Evolutionary conservation across 2,888 invertebrate species (phyloP).

Genomic region (Noctua janthina): DNA sequence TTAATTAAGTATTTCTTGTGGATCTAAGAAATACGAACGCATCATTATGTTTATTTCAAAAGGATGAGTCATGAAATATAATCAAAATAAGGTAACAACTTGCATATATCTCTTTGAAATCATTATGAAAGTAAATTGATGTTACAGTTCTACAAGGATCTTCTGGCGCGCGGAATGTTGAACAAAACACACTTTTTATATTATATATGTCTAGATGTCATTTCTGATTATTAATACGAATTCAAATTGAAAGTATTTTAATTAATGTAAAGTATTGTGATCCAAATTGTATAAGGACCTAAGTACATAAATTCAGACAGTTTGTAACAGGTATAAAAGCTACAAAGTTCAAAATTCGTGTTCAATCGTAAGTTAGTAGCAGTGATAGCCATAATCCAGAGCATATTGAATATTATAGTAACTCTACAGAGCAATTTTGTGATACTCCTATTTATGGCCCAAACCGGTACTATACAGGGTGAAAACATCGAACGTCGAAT

Average conservation of each 20-base stretch:
- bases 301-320: background rate
- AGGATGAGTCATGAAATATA: background rate
- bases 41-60: too few species aligned
- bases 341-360: constrained; percentile 22
- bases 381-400: constrained; percentile 32
- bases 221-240: background rate
- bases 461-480: background rate
- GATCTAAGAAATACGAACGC: background rate
- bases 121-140: background rate
- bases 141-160: background rate
- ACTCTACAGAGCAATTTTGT: constrained; percentile 33
- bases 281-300: background rate
- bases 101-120: background rate
- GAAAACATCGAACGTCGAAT: background rate
- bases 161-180: too few species aligned
- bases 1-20: background rate
- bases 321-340: background rate
- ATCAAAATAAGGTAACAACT: background rate
- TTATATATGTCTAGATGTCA: too few species aligned
- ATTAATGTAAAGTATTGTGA: background rate
- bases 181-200: too few species aligned
- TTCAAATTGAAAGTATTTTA: background rate
- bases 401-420: constrained; percentile 47
- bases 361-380: constrained; percentile 34
- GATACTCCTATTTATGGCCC: constrained; percentile 24